These are phyloP conservation scores for Carapus acus DNA, from an alignment of 2,797 vertebrate species.

Conservation along the genomic window DNA sequence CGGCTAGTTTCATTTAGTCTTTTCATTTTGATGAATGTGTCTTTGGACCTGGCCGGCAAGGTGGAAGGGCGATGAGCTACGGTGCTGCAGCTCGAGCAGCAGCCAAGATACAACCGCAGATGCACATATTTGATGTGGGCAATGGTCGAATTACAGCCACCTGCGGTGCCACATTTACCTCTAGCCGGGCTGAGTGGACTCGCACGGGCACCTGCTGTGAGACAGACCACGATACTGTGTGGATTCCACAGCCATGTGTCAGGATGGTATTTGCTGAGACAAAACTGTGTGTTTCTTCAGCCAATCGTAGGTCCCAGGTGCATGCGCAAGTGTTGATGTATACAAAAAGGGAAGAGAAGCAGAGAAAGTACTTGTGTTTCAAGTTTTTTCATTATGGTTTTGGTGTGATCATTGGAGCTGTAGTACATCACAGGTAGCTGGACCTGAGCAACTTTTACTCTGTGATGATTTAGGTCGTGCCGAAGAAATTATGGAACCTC, in stretches of 20 bases:
- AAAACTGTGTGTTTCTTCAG: conserved; percentile 42
- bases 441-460: too few relatives aligned
- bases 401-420: conserved; percentile 42
- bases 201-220: conserved; percentile 50
- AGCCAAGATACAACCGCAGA: conserved; percentile 16
- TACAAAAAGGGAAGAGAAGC: background rate
- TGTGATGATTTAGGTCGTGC: too few relatives aligned
- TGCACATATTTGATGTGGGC: conserved; percentile 52
- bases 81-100: conserved; percentile 5
- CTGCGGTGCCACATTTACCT: conserved; percentile 63
- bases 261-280: conserved; percentile 51
- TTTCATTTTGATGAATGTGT: conserved; percentile 50
- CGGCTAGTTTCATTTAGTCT: conserved; percentile 35
- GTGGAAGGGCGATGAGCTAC: conserved; percentile 19
- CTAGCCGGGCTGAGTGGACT: conserved; percentile 49
- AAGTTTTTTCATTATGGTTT: conserved; percentile 35
- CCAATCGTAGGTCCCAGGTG: conserved; percentile 29
- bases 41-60: conserved; percentile 42
- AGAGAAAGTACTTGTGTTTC: conserved; percentile 27
- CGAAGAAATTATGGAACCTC: too few relatives aligned
- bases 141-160: conserved; percentile 50
- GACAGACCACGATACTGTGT: conserved; percentile 34
- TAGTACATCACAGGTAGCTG: conserved; percentile 27
- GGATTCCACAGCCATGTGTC: conserved; percentile 30
- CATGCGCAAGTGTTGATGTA: conserved; percentile 2